phyloP scores from a whole-genome alignment of 2,113 vertebrate genomes.

The Lutjanus erythropterus region DNA sequence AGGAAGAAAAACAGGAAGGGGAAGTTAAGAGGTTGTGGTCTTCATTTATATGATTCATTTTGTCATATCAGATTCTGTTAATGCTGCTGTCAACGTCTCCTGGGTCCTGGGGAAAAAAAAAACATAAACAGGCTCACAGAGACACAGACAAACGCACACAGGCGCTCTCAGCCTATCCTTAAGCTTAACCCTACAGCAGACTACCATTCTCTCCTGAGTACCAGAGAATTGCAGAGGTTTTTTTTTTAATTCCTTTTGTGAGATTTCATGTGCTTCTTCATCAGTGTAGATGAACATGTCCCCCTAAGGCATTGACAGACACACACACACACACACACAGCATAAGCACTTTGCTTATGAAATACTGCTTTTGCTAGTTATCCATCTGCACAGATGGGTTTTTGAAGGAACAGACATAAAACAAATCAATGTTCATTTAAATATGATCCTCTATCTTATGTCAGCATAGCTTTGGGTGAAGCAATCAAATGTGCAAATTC shows the following conservation, averaged over 20 bases:
- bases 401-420: conserved; percentile 39
- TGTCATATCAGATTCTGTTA: conserved; percentile 78
- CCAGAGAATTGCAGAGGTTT: background rate
- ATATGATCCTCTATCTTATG: conserved; percentile 52
- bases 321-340: conserved; percentile 4
- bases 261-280: conserved; percentile 45
- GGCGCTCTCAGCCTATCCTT: conserved; percentile 34
- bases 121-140: conserved; percentile 46
- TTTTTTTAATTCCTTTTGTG: conserved; percentile 36
- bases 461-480: conserved; percentile 44
- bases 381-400: conserved; percentile 39
- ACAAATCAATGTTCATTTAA: conserved; percentile 60
- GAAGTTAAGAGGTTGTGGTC: conserved; percentile 68
- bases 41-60: conserved; percentile 83
- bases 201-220: conserved; percentile 40
- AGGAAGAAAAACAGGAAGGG: conserved; percentile 51
- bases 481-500: conserved; percentile 64
- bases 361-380: conserved; percentile 30
- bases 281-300: conserved; percentile 40
- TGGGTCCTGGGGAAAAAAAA: conserved; percentile 33
- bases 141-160: conserved; percentile 36
- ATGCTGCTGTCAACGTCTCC: conserved; percentile 69
- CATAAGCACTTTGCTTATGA: conserved; percentile 9
- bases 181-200: conserved; percentile 45
- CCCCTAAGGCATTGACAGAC: conserved; percentile 31